These are phyloP conservation scores for Subacronicta megacephala DNA, from an alignment of 2,888 invertebrate genomes.

Conservation along the genomic window DNA sequence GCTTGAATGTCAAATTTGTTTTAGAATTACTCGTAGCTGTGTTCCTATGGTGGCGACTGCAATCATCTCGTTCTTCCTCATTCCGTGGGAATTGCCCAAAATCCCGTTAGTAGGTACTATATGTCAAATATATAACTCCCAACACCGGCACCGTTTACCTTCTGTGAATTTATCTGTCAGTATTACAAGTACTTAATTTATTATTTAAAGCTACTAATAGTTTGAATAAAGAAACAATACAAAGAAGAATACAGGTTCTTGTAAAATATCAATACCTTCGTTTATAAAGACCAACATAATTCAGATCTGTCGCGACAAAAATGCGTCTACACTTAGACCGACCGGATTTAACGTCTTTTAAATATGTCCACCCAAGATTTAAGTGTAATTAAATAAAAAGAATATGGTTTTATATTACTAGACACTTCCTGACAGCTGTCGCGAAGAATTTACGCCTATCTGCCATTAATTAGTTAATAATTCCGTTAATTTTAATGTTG, in stretches of 20 bases:
- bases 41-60: no score
- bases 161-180: no score
- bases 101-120: no score
- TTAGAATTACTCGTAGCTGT: no score
- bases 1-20: no score
- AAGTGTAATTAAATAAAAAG: slow-evolving; percentile 63
- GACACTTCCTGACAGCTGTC: slow-evolving; percentile 66
- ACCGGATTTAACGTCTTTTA: slow-evolving; percentile 48
- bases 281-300: slow-evolving; percentile 21
- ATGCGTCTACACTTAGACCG: slow-evolving; percentile 30
- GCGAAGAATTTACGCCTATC: slow-evolving; percentile 62
- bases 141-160: no score
- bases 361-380: slow-evolving; percentile 52
- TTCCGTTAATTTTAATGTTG: slow-evolving; percentile 62
- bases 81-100: no score
- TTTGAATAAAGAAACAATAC: not conserved
- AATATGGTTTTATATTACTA: slow-evolving; percentile 43
- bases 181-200: no score
- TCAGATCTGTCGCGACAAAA: slow-evolving; percentile 39
- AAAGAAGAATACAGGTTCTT: slow-evolving; percentile 5
- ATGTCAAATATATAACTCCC: no score
- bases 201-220: no score
- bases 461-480: slow-evolving; percentile 57
- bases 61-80: no score
- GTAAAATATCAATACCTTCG: slow-evolving; percentile 19